Base-by-base conservation (phyloP, 2,888 invertebrate genomes). In the Phalera bucephala region DNA sequence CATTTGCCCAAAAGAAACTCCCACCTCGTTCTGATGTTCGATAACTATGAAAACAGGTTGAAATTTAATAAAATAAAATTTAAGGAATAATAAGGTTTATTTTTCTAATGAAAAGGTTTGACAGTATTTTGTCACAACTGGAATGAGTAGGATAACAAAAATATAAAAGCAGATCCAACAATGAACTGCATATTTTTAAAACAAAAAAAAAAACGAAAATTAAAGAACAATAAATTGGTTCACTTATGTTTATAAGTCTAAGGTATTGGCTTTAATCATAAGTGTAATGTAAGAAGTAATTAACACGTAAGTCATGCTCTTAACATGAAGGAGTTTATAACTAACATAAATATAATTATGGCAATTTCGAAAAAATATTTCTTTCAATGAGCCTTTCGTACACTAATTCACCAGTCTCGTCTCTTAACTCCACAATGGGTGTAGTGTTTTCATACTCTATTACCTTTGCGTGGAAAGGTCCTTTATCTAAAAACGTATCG, bases 401-500 rank as follows among this genome's bases (percentile, higher is more conserved):
- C 13, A 75, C 57, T 13, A 82, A 58, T 14, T 73, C 65, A 4
- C 65, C 63, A 0, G 64, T 51, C 8, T 69, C 64, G 44, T 81
- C 65, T 42, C 58, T 65, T 34, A 90, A 47, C 31, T 84, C 83
- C 1, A 90, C 87, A 25, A 47, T 49, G 3, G 79, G 77, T 2
- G 67, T 22, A 0, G 46, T 32, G 10, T 64, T 55, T 1, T 63
- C 53, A 15, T 52, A 49, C 11, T 52, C 41, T 0, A 83, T 53
- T 13, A 90, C 59, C 45, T 76, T 79, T 0, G 68, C 80, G 12
- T 64, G 52, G 30, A 86, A 81, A 8, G 81, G 78, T 1, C 77
- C 80, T 34, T 77, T 70, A 22, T 79, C 74, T 10, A 84, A 36
- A 38, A 88, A 79, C 9, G 68, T 62, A 8, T 73, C 49, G 7